Evolutionary conservation across 2,113 vertebrate species (phyloP), one percentile per base, ranked within the genome.

Genomic region (Diphyllodes magnificus): DNA sequence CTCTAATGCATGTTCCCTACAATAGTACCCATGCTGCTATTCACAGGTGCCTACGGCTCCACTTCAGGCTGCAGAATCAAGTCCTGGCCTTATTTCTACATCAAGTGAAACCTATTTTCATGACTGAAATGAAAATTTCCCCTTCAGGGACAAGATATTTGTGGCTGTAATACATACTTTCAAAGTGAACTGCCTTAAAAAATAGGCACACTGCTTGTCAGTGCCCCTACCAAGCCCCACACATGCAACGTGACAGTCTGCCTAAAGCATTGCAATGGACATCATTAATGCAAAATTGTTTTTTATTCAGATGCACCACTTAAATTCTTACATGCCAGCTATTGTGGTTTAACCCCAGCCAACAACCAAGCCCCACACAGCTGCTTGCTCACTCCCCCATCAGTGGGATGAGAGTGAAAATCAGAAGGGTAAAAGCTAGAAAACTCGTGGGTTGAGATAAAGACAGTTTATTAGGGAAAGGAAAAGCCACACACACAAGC

Each of bases 221-320:
- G 4, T n/a, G 15, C 33, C 15, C 14, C 7, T 24, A 9, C 10
- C 40, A 4, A 63, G 19, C 16, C 9, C 8, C 13, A 9, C 6
- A 2, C 1, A 28, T 1, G 3, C 3, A 2, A 7, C 5, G 2
- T 66, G 33, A 80, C 27, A 22, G 35, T 11, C 31, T n/a, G 23
- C 30, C 37, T 37, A 27, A 44, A 59, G 50, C 33, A 30, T 25
- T 6, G 1, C 6, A 80, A 24, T 23, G 31, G 33, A 56, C 40
- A 80, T 56, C 25, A 56, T 66, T 80, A 56, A 66, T 80, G 61
- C 53, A 80, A 80, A 80, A 66, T 37, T 45, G 25, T 15, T 54
- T 80, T 54, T 54, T 54, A 40, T n/a, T 71, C 10, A 15, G 23
- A 12, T 54, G 19, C 35, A 21, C 14, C 7, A 12, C 42, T 65